Base-by-base conservation (phyloP, 2,797 vertebrate species). In the Gallirallus australis region DNA sequence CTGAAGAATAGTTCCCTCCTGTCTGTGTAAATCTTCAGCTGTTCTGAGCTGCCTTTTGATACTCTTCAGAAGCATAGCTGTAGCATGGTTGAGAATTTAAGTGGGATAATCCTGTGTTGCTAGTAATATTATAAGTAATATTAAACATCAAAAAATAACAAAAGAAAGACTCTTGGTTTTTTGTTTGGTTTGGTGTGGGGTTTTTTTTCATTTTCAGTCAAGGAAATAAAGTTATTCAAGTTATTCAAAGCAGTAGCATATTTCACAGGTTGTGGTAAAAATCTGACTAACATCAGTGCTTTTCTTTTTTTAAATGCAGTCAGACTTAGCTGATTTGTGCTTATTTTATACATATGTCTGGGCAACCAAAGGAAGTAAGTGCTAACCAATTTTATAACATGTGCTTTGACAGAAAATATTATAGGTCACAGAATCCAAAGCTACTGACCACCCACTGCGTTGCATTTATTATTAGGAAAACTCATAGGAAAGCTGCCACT, bases 331-430 rank as follows among this genome's bases (percentile, higher is more conserved):
- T 93, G 92, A 82, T 77, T 96, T 90, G 69, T 92, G 53, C 66
- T 93, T 94, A 52, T 75, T 93, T 88, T 80, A 40, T 94, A 60
- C 33, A 25, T 69, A 54, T n/a, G 45, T 80, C 92, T 93, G 63
- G 28, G 39, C 52, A 84, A 76, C 83, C 59, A 88, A 86, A 88
- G 86, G 71, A 95, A 93, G 61, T 72, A 92, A 94, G 76, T 77
- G 64, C 77, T 93, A 92, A 91, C 59, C 52, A 69, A 68, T 89
- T 85, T 89, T 37, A n/a, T 70, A 80, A 89, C 60, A 68, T 95
- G 52, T 73, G 48, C 45, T 90, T 81, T 96, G 94, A 95, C 95
- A 96, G 87, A 87, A 96, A 95, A 96, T 94, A 96, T 94, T 89
- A 78, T 31, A 54, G 40, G 50, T 90, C 70, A 63, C 40, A 64